These are phyloP conservation scores for Cotesia vestalis DNA, from an alignment of 1,140 invertebrate genomes.

Conservation along the genomic window DNA sequence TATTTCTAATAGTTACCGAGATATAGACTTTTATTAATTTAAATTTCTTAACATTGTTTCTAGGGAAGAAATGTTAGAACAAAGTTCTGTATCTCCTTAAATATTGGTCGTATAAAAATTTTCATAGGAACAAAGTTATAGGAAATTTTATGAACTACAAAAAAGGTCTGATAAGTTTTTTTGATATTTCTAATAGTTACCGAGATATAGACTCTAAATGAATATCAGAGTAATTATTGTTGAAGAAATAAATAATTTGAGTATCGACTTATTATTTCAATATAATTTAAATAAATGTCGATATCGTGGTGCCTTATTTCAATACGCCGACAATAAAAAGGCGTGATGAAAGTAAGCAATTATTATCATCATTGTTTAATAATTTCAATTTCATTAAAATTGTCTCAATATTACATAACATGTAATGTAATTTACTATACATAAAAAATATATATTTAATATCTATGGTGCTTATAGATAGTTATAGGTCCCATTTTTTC, in stretches of 20 bases:
- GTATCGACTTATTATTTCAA: constrained; percentile 47
- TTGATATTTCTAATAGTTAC: constrained; percentile 46
- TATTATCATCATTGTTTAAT: constrained; percentile 7
- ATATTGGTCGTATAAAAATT: no score
- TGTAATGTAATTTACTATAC: no score
- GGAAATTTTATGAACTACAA: constrained; percentile 17
- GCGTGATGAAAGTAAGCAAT: constrained; percentile 58
- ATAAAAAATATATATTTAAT: no score
- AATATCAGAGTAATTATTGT: no score
- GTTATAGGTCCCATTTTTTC: no score
- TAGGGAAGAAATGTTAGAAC: no score
- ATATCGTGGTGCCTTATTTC: constrained; percentile 60
- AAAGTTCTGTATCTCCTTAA: no score
- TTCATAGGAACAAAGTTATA: background rate
- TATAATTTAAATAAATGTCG: constrained; percentile 6
- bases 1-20: constrained; percentile 45
- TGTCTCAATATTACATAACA: no score
- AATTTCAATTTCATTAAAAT: no score
- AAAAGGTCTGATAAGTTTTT: constrained; percentile 27
- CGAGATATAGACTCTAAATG: no score
- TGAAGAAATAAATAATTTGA: constrained; percentile 17
- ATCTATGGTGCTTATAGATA: no score
- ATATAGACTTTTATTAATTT: background rate
- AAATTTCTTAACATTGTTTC: no score
- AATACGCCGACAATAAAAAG: constrained; percentile 46